A percentile compares a stretch with the other conserved stretches of the same genome.
These are phyloP conservation scores for Orientallactaga bullata DNA, from an alignment of 2,113 vertebrate species.

Conservation along the genomic window DNA sequence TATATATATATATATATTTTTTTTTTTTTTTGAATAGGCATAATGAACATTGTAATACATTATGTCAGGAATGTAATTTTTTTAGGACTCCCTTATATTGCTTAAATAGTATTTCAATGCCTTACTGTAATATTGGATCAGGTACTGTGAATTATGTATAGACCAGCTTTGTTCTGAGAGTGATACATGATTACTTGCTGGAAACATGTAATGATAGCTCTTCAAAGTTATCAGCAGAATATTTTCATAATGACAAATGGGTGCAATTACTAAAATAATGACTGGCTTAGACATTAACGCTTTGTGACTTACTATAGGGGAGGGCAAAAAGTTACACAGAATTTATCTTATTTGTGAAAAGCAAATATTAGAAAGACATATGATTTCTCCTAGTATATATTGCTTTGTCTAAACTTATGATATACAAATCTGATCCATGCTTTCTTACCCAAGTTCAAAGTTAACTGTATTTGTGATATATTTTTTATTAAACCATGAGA, in stretches of 20 bases:
- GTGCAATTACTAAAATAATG: conserved; percentile 12
- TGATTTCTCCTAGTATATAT: neutral
- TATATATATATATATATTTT: too few relatives aligned
- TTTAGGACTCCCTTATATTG: neutral
- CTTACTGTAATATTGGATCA: neutral
- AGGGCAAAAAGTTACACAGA: neutral
- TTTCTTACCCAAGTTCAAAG: conserved; percentile 7
- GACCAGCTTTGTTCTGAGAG: neutral
- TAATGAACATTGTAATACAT: neutral
- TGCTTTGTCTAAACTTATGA: neutral
- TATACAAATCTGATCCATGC: neutral
- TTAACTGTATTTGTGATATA: neutral
- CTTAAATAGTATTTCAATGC: conserved; percentile 32
- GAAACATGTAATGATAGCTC: neutral
- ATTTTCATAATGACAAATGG: conserved; percentile 38
- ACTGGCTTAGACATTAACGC: neutral
- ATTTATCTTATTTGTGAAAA: neutral
- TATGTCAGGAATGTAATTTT: conserved; percentile 8
- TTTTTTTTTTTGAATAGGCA: neutral
- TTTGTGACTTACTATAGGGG: neutral
- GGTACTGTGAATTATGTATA: neutral
- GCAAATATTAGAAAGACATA: neutral
- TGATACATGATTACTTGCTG: neutral
- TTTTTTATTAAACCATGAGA: neutral
- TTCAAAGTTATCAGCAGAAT: neutral